Percentiles rank a stretch among this genome's conserved stretches.
Evolutionary conservation across 2,113 vertebrate genomes (phyloP).

Genomic region (Serilophus lunatus): DNA sequence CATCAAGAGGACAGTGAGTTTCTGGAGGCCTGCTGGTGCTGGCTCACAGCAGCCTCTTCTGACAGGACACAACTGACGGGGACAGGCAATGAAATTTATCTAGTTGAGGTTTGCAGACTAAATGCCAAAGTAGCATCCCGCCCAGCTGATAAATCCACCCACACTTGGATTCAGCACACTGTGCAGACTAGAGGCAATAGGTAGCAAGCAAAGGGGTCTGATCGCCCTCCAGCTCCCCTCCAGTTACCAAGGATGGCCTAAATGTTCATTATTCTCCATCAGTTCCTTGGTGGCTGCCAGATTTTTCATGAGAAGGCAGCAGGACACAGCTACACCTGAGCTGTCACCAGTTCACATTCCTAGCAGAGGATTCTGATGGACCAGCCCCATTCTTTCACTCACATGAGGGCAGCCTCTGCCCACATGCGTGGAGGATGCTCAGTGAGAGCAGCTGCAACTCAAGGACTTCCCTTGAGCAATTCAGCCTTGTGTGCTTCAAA

Average conservation of each 20-base stretch:
- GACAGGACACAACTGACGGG: neutral
- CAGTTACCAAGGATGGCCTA: neutral
- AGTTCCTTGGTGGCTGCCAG: neutral
- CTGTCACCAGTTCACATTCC: neutral
- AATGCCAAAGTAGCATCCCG: neutral
- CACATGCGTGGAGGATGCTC: neutral
- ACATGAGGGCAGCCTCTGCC: neutral
- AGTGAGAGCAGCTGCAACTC: neutral
- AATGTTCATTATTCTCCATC: neutral
- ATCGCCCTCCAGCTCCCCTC: neutral
- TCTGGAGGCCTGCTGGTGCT: neutral
- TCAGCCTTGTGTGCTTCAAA: neutral
- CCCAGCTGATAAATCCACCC: neutral
- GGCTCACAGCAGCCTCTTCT: neutral
- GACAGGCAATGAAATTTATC: neutral
- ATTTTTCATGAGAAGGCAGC: neutral
- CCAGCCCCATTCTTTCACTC: rapidly evolving
- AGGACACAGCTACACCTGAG: neutral
- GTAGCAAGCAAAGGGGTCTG: neutral
- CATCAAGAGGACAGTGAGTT: neutral
- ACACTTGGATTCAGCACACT: neutral
- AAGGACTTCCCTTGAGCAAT: neutral
- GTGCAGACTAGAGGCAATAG: neutral
- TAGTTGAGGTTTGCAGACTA: neutral
- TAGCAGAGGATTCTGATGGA: neutral